Base-by-base conservation (phyloP, 2,113 vertebrate species). In the Ictalurus punctatus region DNA sequence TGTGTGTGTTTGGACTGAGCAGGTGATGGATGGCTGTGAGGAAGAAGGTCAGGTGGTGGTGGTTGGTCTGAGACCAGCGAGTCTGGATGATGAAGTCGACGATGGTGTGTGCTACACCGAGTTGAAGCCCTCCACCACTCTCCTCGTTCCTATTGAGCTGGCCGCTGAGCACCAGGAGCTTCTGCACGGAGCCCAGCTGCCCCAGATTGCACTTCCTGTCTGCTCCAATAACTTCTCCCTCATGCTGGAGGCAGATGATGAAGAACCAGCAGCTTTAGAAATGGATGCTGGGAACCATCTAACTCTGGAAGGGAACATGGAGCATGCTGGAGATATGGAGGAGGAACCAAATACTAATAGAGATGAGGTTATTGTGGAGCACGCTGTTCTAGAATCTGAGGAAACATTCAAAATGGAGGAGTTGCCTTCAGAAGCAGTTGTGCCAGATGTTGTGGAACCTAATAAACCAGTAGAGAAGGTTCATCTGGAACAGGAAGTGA, bases 231-330 rank as follows among this genome's bases (percentile, higher is more conserved):
- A 93, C 91, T 98, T 99, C 93, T 96, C 96, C n/a, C 96, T 99
- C 87, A 95, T 98, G 91, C 90, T 98, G 92, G 97, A 99, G 93
- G 93, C 96, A 89, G 97, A 98, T 71, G 97, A 97, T 85, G 34
- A 90, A 44, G 85, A 89, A 73, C 74, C 85, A 23, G 79, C 13
- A 5, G 23, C 61, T 90, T 81, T 83, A 81, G 87, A 91, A 78
- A 25, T 79, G 30, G 67, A 76, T 0, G 25, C 52, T 12, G 78
- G 87, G 56, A 86, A 83, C 48, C 52, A 34, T 10, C 79, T 81
- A 25, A 16, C 44, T 27, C 34, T 56, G 30, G 8, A 52, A 37
- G 44, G 23, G 25, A 63, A 71, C 21, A 40, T 19, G 1, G 67
- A 85, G 27, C 52, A 40, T 37, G 17, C 73, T 37, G 48, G 65